Evolutionary conservation across 37 sponge, comb jelly and placozoan genomes (phyloP).

Genomic region (Ephydatia muelleri): DNA sequence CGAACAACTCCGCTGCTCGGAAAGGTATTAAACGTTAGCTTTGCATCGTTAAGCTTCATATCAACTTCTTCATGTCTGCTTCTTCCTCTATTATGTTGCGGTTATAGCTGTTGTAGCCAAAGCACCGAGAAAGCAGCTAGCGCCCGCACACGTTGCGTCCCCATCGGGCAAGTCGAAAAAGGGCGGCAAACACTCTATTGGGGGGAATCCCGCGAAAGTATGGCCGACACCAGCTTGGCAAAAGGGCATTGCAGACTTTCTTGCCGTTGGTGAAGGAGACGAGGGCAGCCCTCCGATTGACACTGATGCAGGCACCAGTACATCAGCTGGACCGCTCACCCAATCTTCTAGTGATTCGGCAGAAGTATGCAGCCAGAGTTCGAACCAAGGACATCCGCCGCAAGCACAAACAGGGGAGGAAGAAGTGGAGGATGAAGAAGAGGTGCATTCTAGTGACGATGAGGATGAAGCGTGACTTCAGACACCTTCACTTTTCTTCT

Average conservation of each 20-base stretch:
- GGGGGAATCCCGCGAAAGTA: slow-evolving; percentile 59
- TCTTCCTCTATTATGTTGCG: neutral
- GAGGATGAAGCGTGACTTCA: neutral
- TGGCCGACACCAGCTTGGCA: slow-evolving; percentile 76
- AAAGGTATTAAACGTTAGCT: slow-evolving; percentile 20
- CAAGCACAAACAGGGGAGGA: neutral
- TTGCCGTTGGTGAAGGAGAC: slow-evolving; percentile 7
- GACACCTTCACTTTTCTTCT: neutral
- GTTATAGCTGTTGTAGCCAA: slow-evolving; percentile 69
- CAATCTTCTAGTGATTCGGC: neutral
- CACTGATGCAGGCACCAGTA: neutral
- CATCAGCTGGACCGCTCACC: neutral
- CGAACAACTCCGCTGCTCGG: slow-evolving; percentile 45
- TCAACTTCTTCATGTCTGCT: neutral
- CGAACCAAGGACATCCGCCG: neutral
- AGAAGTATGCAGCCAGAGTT: neutral
- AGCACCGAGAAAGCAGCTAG: slow-evolving; percentile 71
- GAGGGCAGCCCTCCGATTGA: neutral
- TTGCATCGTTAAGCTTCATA: neutral
- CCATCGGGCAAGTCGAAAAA: slow-evolving; percentile 31
- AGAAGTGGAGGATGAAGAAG: neutral
- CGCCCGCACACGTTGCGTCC: slow-evolving; percentile 19
- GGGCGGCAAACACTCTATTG: slow-evolving; percentile 32
- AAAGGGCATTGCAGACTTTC: slow-evolving; percentile 45
- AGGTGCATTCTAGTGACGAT: neutral